These are phyloP conservation scores for Eonycteris spelaea DNA, from an alignment of 2,113 vertebrate genomes.

Conservation along the genomic window DNA sequence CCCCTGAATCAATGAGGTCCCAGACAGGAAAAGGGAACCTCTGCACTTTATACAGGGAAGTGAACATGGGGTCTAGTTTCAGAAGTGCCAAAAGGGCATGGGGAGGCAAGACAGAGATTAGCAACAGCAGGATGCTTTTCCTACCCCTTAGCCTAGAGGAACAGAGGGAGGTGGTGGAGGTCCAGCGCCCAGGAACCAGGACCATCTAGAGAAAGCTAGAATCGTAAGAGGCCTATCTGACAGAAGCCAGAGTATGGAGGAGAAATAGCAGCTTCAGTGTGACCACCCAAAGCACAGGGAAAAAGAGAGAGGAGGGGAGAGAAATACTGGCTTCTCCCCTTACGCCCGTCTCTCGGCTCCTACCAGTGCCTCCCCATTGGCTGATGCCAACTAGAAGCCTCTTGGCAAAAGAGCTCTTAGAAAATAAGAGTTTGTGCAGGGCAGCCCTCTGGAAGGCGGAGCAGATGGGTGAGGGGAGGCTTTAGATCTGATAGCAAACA, in stretches of 20 bases:
- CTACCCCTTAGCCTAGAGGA: neutral
- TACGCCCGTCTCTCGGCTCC: neutral
- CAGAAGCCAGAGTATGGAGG: neutral
- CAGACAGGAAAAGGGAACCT: neutral
- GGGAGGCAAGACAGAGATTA: neutral
- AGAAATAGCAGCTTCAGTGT: neutral
- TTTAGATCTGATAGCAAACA: neutral
- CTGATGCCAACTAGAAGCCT: neutral
- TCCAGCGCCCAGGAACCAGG: neutral
- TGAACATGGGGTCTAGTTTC: neutral
- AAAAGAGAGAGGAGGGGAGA: neutral
- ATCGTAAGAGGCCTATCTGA: neutral
- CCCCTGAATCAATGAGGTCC: neutral
- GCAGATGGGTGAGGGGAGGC: too few relatives aligned
- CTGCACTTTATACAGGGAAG: neutral
- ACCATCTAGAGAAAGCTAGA: neutral
- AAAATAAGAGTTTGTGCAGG: neutral
- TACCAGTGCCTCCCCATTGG: neutral
- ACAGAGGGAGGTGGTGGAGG: neutral
- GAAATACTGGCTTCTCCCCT: neutral
- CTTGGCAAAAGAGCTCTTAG: neutral
- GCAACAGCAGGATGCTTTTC: neutral
- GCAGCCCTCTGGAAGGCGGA: too few relatives aligned
- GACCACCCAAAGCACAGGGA: neutral
- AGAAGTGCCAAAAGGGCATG: neutral